Evolutionary conservation across 2,113 vertebrate species (phyloP).

Genomic region (Amphiprion percula): DNA sequence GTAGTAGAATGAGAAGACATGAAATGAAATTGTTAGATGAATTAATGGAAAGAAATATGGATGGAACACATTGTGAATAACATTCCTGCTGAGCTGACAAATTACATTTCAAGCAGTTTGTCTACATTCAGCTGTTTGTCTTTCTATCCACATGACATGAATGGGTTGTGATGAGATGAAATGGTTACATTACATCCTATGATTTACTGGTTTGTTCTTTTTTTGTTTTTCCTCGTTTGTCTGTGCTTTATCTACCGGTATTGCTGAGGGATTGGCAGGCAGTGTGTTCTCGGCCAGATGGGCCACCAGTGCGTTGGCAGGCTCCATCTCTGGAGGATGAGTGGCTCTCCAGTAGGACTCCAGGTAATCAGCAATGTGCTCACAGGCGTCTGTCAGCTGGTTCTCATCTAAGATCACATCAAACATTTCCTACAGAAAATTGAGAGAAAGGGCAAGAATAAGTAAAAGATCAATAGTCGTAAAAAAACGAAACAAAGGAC

Average conservation of each 20-base stretch:
- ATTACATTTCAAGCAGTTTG: background rate
- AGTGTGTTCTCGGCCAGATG: conserved; percentile 91
- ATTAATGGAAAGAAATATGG: conserved; percentile 29
- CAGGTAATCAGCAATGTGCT: conserved; percentile 97
- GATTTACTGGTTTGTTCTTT: background rate
- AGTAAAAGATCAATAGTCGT: background rate
- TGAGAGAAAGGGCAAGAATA: background rate
- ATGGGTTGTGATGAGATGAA: conserved; percentile 47
- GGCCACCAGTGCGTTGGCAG: conserved; percentile 89
- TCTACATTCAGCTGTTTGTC: conserved; percentile 18
- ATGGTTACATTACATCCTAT: background rate
- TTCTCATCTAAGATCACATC: conserved; percentile 98
- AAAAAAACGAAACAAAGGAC: no score
- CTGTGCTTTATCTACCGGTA: conserved; percentile 65
- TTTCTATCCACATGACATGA: conserved; percentile 19
- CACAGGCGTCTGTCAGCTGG: conserved; percentile 96
- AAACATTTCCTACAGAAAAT: conserved; percentile 90
- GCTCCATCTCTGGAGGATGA: conserved; percentile 93
- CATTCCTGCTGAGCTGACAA: conserved; percentile 8
- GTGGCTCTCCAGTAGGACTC: conserved; percentile 99
- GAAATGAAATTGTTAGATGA: conserved; percentile 76
- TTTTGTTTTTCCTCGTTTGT: background rate
- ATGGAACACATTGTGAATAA: conserved; percentile 17
- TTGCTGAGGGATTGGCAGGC: conserved; percentile 86
- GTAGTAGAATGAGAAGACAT: conserved; percentile 69